Base-by-base conservation (phyloP, 2,797 vertebrate genomes). In the Brachymystax lenok region DNA sequence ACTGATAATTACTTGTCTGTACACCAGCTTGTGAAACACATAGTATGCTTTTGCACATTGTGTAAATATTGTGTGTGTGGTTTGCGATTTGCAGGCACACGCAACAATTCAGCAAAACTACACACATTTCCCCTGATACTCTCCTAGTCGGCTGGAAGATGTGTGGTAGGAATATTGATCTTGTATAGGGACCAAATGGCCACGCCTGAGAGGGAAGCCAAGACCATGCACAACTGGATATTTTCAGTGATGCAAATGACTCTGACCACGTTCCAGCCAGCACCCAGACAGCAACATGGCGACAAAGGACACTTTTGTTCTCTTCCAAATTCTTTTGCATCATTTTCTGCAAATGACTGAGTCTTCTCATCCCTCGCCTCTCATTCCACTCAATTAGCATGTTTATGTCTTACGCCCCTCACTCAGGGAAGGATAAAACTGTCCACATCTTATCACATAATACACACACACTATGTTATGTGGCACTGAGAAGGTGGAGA, bases 321-420 rank as follows among this genome's bases (percentile, higher is more conserved):
- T 69, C 77, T 0, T 83, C 77, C 19, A 83, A 93, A 94, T 93
- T 92, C 90, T 93, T 91, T 51, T 87, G 88, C 92, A 90, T 92
- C 87, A 90, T 93, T 94, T 94, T 93, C 87, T 85, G 86, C 90
- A 92, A 93, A 90, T 91, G 92, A 92, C 89, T 92, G 88, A 88
- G 89, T 91, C 89, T 87, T 84, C 86, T 82, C 88, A 63, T 92
- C 88, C 90, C 86, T 86, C 87, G 82, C 90, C 82, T 85, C 85
- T 87, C 88, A 90, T 88, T 90, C 91, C 71, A 68, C 70, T 77
- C 84, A 88, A 88, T 91, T 91, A 90, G 82, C 81, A 85, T 87
- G 89, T 88, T 82, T 89, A 80, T 82, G 81, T 67, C 74, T 76
- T 76, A 71, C 78, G 56, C 40, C 74, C 19, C 8, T 86, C 82